Base-by-base conservation (phyloP, 2,797 vertebrate genomes). In the Cetoscarus ocellatus region DNA sequence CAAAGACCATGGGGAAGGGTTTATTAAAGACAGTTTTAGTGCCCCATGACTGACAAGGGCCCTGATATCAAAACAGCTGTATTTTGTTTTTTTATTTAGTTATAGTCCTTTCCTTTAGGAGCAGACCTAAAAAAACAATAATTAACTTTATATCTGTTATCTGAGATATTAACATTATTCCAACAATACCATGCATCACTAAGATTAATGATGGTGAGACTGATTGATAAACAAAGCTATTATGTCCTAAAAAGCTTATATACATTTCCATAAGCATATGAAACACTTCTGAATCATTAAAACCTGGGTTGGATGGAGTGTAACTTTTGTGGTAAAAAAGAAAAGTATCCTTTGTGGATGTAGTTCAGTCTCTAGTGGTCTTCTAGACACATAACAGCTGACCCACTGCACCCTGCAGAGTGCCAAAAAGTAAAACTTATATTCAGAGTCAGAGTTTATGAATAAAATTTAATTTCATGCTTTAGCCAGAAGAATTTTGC, bases 341-440 rank as follows among this genome's bases (percentile, higher is more conserved):
- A 47, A 51, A 12, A 10, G 13, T 43, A 64, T 48, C 34, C 77
- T 85, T 72, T 61, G 67, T 89, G 88, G 91, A 85, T 43, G 54
- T 83, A 91, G 92, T 70, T 94, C 88, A 92, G 91, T 92, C 92
- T 81, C 93, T 93, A 91, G 92, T 94, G 94, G 92, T 86, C 67
- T 68, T 58, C 34, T 50, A 36, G 44, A 83, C 64, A 75, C 83
- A 92, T 86, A 77, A 81, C 92, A 93, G 54, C 56, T 73, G 63
- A 80, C 64, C 27, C 71, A 55, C 60, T 48, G 47, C 19, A 18
- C 47, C 58, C 15, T 38, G 6, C 51, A 35, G 6, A 35, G 10
- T 35, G 34, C 18, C n/a, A 42, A 1, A 40, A 0, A 6, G 3
- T 27, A n/a, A 35, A 18, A 39, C 35, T 14, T 39, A 3, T 8